phyloP scores from a whole-genome alignment of 2,797 vertebrate species.

The Malurus splendens region DNA sequence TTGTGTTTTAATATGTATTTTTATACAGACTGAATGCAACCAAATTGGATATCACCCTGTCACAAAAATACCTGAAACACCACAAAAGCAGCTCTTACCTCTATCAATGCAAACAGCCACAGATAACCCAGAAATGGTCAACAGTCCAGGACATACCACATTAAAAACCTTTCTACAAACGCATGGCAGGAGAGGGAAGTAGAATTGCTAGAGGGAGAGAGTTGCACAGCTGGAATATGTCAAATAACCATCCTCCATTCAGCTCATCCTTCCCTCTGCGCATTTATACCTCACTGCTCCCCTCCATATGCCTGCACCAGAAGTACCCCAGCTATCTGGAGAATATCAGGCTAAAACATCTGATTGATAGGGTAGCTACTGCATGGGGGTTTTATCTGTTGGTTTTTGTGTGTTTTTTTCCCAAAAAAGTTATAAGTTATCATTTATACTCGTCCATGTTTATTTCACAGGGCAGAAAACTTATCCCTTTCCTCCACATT shows the following conservation, averaged over 20 bases:
- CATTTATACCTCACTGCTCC: not conserved
- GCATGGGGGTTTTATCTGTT: accelerated
- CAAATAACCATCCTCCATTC: not conserved
- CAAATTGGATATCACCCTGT: not conserved
- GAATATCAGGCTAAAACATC: not conserved
- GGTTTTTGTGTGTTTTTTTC: not conserved
- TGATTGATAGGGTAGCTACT: not conserved
- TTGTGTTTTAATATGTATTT: not conserved
- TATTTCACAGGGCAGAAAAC: not conserved
- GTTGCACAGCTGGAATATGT: not conserved
- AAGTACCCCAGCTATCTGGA: not conserved
- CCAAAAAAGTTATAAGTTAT: not conserved
- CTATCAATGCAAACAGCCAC: not conserved
- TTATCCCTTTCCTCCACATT: not conserved
- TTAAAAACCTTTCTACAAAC: not conserved
- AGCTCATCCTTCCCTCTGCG: not conserved
- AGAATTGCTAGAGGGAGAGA: not conserved
- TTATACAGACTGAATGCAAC: not conserved
- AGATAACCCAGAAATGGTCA: not conserved
- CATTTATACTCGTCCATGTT: not conserved
- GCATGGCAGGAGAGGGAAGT: not conserved
- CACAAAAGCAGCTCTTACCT: not conserved
- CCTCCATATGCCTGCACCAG: not conserved
- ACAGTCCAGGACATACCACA: not conserved
- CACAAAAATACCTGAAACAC: not conserved